A percentile compares a stretch with the other conserved stretches of the same genome.
Evolutionary conservation across 2,888 invertebrate species (phyloP).

Genomic region (Zaprionus bogoriensis): DNA sequence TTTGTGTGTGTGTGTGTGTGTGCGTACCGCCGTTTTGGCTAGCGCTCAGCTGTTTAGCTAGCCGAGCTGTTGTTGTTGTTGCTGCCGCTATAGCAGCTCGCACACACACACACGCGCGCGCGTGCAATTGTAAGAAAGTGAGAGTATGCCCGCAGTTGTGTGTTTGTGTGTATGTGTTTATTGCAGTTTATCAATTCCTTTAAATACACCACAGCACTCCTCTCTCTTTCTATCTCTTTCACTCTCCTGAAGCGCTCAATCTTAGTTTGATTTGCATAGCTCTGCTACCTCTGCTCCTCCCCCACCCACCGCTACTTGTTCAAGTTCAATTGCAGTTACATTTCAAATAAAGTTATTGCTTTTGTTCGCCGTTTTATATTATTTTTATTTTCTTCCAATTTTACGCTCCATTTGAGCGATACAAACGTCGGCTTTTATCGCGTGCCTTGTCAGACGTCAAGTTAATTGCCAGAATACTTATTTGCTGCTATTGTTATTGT

Average conservation of each 20-base stretch:
- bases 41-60: slow-evolving; percentile 55
- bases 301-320: slow-evolving; percentile 28
- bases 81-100: slow-evolving; percentile 26
- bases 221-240: no score
- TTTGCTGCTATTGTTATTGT: no score
- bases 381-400: slow-evolving; percentile 37
- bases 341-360: slow-evolving; percentile 1
- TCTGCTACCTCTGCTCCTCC: no score
- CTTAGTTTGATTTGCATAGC: slow-evolving; percentile 41
- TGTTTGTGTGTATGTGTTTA: slow-evolving; percentile 37
- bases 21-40: slow-evolving; percentile 38
- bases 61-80: slow-evolving; percentile 21
- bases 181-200: slow-evolving; percentile 40
- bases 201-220: slow-evolving; percentile 33
- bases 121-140: slow-evolving; percentile 39
- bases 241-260: slow-evolving; percentile 10
- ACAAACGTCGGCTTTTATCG: slow-evolving; percentile 39
- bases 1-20: slow-evolving; percentile 6
- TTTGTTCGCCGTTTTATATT: neutral
- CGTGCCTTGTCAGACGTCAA: slow-evolving; percentile 48
- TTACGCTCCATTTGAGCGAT: slow-evolving; percentile 58
- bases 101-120: slow-evolving; percentile 5
- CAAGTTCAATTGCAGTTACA: slow-evolving; percentile 47
- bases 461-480: slow-evolving; percentile 39
- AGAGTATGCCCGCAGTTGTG: no score